Conservation (phyloP, 53 echinoderm and acorn worm genomes). For the Luidia sarsii region DNA sequence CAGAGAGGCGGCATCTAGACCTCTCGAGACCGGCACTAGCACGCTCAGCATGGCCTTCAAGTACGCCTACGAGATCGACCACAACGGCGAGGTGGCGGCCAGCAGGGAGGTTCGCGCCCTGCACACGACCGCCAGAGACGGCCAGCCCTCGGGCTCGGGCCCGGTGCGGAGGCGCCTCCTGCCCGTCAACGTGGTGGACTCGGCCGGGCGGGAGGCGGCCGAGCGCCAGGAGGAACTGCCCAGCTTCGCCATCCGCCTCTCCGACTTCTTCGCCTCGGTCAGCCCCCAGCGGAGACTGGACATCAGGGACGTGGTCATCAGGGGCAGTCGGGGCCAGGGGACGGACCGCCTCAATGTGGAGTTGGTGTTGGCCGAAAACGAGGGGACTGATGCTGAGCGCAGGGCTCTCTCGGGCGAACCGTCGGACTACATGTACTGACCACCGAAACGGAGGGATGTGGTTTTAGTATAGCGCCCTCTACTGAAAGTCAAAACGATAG, state of each 20-base stretch:
- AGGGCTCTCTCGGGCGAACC: neutral
- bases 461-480: neutral
- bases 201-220: constrained; percentile 28
- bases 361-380: constrained; percentile 16
- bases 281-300: constrained; percentile 30
- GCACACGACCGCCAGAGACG: constrained; percentile 40
- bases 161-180: constrained; percentile 45
- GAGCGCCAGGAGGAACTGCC: constrained; percentile 33
- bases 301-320: constrained; percentile 43
- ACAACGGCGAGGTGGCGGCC: constrained; percentile 45
- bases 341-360: constrained; percentile 43
- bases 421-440: neutral
- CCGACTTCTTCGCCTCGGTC: constrained; percentile 42
- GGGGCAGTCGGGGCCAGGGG: constrained; percentile 30
- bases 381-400: too few species aligned
- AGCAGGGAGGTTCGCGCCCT: constrained; percentile 46
- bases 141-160: neutral
- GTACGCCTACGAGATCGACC: constrained; percentile 48
- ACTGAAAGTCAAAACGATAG: too few species aligned
- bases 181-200: constrained; percentile 35
- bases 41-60: constrained; percentile 39
- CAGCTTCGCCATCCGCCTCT: constrained; percentile 20
- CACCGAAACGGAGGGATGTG: neutral
- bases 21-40: constrained; percentile 10
- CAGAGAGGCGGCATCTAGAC: constrained; percentile 21